These are phyloP conservation scores for Phaethornis superciliosus DNA, from an alignment of 2,113 vertebrate genomes.

Conservation along the genomic window DNA sequence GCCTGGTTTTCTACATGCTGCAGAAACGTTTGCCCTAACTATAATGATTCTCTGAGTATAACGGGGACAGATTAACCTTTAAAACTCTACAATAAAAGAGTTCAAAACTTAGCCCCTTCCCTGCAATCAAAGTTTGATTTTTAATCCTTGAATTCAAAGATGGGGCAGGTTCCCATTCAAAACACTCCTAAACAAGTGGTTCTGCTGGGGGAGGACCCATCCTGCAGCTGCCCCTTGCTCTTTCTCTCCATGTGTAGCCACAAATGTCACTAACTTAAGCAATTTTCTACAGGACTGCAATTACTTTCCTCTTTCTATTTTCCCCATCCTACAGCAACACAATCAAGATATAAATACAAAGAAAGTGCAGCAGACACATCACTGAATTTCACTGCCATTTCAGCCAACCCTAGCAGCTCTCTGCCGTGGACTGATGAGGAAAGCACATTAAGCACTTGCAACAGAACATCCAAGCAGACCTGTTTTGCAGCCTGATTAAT, in stretches of 20 bases:
- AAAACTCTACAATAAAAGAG: not conserved
- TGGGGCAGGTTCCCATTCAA: not conserved
- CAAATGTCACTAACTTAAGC: not conserved
- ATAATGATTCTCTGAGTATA: not conserved
- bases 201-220: not conserved
- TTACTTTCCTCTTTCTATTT: not conserved
- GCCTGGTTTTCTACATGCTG: not conserved
- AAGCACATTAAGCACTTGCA: conserved; percentile 60
- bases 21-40: not conserved
- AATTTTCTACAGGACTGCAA: not conserved
- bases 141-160: not conserved
- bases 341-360: conserved; percentile 19
- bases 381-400: conserved; percentile 38
- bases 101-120: not conserved
- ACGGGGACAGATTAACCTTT: not conserved
- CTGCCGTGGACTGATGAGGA: conserved; percentile 35
- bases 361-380: conserved; percentile 9
- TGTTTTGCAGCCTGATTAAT: conserved; percentile 80
- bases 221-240: not conserved
- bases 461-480: conserved; percentile 64
- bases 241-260: fast-evolving
- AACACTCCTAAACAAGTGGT: fast-evolving
- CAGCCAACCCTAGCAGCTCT: conserved; percentile 12
- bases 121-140: not conserved
- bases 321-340: not conserved